phyloP scores from a whole-genome alignment of 2,113 vertebrate genomes.

The Falcunculus frontatus region DNA sequence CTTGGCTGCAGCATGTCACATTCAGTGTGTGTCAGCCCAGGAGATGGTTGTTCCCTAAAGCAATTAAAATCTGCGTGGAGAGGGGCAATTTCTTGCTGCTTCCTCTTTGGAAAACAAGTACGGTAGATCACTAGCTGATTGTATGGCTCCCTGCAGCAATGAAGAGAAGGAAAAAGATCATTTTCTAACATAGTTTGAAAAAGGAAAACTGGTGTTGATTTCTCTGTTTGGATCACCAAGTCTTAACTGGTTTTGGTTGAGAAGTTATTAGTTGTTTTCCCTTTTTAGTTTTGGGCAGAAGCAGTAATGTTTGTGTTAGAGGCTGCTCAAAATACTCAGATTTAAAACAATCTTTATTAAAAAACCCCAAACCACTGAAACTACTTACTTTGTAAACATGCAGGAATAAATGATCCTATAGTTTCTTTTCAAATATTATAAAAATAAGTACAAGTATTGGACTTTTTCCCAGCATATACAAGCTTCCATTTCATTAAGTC shows the following conservation, averaged over 20 bases:
- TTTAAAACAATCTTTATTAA: background rate
- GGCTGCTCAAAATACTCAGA: background rate
- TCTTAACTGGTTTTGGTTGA: background rate
- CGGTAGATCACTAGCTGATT: background rate
- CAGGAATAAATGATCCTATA: background rate
- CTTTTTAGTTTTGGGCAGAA: background rate
- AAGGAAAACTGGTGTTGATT: background rate
- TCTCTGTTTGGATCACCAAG: background rate
- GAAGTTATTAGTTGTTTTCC: background rate
- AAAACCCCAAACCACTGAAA: background rate
- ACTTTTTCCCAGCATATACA: background rate
- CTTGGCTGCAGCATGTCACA: background rate
- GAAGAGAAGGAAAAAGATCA: background rate
- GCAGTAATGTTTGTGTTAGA: background rate
- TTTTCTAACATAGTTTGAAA: background rate
- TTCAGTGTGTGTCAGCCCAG: background rate
- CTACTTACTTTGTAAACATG: background rate
- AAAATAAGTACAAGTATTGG: background rate
- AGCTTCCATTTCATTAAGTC: constrained; percentile 59
- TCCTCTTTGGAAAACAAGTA: background rate
- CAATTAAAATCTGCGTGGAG: background rate
- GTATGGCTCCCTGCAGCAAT: background rate
- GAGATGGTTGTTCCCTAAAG: background rate
- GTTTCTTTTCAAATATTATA: background rate
- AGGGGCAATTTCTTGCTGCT: background rate